A percentile compares a stretch with the other conserved stretches of the same genome.
Evolutionary conservation across 2,888 invertebrate genomes (phyloP).

Genomic region (Sturmia bella): DNA sequence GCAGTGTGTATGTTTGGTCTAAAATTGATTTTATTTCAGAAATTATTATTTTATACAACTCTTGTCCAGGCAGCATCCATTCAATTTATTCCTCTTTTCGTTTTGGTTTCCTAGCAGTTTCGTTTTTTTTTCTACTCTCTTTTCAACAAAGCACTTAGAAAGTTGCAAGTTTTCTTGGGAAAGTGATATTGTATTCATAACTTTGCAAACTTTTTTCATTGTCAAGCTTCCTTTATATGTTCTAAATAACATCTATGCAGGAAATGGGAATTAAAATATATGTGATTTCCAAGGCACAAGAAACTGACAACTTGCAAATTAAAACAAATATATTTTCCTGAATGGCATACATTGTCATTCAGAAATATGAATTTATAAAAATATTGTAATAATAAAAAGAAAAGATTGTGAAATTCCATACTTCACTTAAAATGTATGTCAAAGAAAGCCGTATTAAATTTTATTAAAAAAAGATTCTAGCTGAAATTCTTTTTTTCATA

Average conservation of each 20-base stretch:
- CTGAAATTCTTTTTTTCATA: no score
- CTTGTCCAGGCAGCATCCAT: not conserved
- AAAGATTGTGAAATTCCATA: no score
- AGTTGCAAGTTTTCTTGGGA: not conserved
- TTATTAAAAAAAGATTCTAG: no score
- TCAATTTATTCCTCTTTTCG: not conserved
- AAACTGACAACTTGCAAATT: not conserved
- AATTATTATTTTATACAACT: constrained; percentile 12
- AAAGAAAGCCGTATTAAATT: no score
- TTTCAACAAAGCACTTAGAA: not conserved
- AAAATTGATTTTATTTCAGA: constrained; percentile 17
- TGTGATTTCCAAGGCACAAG: not conserved
- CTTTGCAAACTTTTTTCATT: not conserved
- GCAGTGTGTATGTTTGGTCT: no score
- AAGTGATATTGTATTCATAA: not conserved
- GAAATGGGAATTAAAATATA: constrained; percentile 9
- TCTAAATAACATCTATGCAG: not conserved
- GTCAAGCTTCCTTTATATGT: constrained; percentile 13
- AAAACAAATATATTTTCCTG: constrained; percentile 21
- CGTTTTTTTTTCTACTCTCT: not conserved
- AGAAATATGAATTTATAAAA: no score
- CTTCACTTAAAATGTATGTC: no score
- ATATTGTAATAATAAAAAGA: no score
- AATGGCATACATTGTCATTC: constrained; percentile 26
- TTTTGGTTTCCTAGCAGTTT: not conserved